Evolutionary conservation across 2,113 vertebrate species (phyloP), one percentile per base, ranked within the genome.

Genomic region (Daphoenositta chrysoptera): DNA sequence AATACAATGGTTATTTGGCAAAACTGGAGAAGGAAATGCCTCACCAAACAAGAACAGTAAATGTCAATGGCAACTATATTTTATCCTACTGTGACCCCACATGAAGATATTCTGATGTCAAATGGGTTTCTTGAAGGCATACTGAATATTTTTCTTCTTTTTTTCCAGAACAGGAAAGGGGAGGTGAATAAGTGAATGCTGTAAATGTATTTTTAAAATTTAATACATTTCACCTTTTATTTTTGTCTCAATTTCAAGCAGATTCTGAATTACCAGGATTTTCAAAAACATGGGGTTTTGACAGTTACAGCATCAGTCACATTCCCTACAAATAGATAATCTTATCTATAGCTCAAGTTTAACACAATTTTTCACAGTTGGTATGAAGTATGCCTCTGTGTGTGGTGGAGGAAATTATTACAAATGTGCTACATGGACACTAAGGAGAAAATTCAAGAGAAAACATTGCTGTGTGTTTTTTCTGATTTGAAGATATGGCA

Each of bases 381-480:
- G 28, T 68, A 72, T 94, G 75, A 93, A 86, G 44, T 92, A 91
- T 87, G 37, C 24, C 65, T 75, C 9, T 37, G 18, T 84, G 57
- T 57, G 37, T 84, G 68, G 70, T 53, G 30, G 14, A 79, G 22
- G 66, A 93, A 76, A 83, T 84, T 87, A 68, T 72, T 97, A 92
- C 44, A 83, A 83, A 93, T 92, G 79, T 88, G 63, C 42, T 89
- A 87, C 60, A 66, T 50, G 77, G 66, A 87, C 69, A 72, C 35
- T 85, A 82, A 68, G 51, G 33, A 89, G 45, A 91, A 93, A 95
- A 92, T 53, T 85, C 61, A 72, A 72, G 57, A 79, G 69, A 94
- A 94, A 94, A 78, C 13, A 39, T 33, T 69, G 33, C 23, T 71
- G 28, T 42, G 28, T 72, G 53, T 97, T 93, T 95, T 95, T 95